Conservation (phyloP, 1,140 invertebrate genomes). For the Coptotermes formosanus region DNA sequence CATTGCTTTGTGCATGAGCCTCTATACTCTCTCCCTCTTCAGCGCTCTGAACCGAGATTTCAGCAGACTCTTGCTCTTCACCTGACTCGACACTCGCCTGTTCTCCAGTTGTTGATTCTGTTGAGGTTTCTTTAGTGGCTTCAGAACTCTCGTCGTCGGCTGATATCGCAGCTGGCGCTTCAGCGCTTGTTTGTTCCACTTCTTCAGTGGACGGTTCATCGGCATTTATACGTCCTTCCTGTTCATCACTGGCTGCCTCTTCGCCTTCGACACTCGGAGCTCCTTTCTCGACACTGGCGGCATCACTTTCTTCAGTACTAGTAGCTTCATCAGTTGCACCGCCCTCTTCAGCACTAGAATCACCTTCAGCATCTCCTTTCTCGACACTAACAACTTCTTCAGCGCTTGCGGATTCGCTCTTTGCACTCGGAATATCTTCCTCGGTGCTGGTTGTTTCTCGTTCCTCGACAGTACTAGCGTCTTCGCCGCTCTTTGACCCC, state of each 20-base stretch:
- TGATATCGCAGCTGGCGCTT: slow-evolving; percentile 12
- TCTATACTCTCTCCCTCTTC: slow-evolving; percentile 31
- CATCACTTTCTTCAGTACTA: slow-evolving; percentile 40
- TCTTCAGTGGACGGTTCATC: slow-evolving; percentile 12
- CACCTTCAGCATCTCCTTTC: slow-evolving; percentile 42
- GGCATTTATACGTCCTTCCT: slow-evolving; percentile 36
- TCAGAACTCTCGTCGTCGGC: background rate
- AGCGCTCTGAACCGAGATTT: too few species aligned
- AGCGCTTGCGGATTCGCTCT: slow-evolving; percentile 34
- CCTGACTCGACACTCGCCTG: slow-evolving; percentile 22
- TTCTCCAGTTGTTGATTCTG: background rate
- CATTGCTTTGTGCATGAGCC: slow-evolving; percentile 17
- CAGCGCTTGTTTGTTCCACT: slow-evolving; percentile 12
- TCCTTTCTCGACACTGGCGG: slow-evolving; percentile 37
- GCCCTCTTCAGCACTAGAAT: slow-evolving; percentile 39
- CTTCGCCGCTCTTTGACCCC: slow-evolving; percentile 30
- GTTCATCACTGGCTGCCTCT: slow-evolving; percentile 40
- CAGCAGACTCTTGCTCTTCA: background rate
- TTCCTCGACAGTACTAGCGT: slow-evolving; percentile 41
- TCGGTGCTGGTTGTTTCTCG: slow-evolving; percentile 35
- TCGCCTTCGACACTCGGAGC: slow-evolving; percentile 38
- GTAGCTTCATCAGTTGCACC: slow-evolving; percentile 39
- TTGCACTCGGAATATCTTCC: slow-evolving; percentile 40
- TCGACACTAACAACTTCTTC: slow-evolving; percentile 23
- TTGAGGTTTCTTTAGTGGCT: background rate